Conservation (phyloP, 1,140 invertebrate species). For the Stenopsyche tienmushanensis region DNA sequence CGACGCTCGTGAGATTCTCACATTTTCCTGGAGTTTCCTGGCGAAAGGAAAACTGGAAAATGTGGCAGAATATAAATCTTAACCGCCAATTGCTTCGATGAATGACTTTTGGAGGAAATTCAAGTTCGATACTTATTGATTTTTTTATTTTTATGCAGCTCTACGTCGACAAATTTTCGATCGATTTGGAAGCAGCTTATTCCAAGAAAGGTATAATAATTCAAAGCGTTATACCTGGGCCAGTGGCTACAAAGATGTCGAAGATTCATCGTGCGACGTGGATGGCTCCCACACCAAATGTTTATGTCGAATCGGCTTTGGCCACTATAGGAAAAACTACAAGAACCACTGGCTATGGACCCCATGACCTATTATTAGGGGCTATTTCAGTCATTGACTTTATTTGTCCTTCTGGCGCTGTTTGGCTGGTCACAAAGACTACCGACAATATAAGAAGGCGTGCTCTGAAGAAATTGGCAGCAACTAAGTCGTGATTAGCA, state of each 20-base stretch:
- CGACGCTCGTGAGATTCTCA: too few relatives aligned
- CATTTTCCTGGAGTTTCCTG: too few relatives aligned
- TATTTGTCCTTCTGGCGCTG: constrained; percentile 55
- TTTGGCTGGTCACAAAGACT: constrained; percentile 61
- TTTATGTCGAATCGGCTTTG: constrained; percentile 76
- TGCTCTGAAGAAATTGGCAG: constrained; percentile 44
- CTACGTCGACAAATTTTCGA: constrained; percentile 83
- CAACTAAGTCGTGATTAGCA: constrained; percentile 2
- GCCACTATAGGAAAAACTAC: constrained; percentile 73
- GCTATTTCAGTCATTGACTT: constrained; percentile 54
- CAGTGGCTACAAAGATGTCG: constrained; percentile 92
- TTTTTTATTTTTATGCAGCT: constrained; percentile 62
- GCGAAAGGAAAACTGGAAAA: too few relatives aligned
- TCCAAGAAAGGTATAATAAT: constrained; percentile 73
- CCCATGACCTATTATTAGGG: constrained; percentile 67
- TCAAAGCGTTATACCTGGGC: constrained; percentile 84
- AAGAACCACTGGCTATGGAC: constrained; percentile 76
- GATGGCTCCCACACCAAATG: constrained; percentile 75
- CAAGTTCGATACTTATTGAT: too few relatives aligned
- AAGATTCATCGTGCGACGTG: constrained; percentile 78
- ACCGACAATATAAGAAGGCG: constrained; percentile 62
- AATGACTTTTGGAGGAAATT: background rate
- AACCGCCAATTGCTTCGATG: background rate
- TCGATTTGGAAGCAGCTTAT: constrained; percentile 79
- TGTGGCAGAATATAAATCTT: too few relatives aligned